These are phyloP conservation scores for Siniperca chuatsi DNA, from an alignment of 2,113 vertebrate species.

Conservation along the genomic window DNA sequence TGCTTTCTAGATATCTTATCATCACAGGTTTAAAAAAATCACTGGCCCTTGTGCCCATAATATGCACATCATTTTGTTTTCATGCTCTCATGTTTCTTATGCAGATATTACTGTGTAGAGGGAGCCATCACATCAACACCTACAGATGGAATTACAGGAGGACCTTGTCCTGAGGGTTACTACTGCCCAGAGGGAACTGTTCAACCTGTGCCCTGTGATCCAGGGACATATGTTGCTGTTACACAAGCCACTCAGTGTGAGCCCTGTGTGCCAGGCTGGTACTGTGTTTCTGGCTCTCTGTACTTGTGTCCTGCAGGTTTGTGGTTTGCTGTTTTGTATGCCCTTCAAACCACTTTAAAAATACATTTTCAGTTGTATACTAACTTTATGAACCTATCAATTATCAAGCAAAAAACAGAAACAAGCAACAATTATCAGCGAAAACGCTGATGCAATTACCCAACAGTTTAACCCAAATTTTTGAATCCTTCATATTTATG, in stretches of 20 bases:
- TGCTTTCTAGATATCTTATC: background rate
- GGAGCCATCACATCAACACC: constrained; percentile 78
- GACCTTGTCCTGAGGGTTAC: constrained; percentile 83
- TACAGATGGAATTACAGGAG: constrained; percentile 81
- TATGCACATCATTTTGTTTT: background rate
- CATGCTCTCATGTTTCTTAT: background rate
- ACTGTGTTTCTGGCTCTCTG: constrained; percentile 84
- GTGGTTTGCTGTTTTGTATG: constrained; percentile 43
- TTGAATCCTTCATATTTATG: background rate
- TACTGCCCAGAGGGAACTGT: constrained; percentile 86
- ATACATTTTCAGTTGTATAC: background rate
- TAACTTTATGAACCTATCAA: background rate
- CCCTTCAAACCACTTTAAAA: background rate
- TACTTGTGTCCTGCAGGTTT: constrained; percentile 89
- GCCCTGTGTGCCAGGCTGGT: constrained; percentile 87
- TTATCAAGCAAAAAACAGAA: background rate
- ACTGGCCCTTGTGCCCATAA: background rate
- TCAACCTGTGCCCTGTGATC: constrained; percentile 79
- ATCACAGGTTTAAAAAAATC: background rate
- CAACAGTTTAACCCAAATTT: background rate
- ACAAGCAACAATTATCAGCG: background rate
- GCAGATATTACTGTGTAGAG: constrained; percentile 82
- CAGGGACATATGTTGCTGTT: constrained; percentile 84
- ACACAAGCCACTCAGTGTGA: constrained; percentile 83
- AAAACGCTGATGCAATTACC: background rate